These are phyloP conservation scores for Lydus trimaculatus DNA, from an alignment of 2,888 invertebrate species.

Conservation along the genomic window DNA sequence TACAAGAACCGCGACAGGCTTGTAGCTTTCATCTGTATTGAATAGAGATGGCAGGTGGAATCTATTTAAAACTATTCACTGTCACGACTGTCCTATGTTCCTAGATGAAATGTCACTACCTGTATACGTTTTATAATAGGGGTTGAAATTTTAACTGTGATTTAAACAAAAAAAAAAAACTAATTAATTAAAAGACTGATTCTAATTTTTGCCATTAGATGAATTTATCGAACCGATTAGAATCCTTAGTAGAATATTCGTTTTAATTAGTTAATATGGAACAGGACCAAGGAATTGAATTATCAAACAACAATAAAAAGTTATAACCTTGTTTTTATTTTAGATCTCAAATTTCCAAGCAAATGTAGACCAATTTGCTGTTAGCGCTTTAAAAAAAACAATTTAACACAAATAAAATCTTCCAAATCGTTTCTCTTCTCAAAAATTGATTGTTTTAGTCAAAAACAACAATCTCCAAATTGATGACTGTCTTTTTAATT, in stretches of 20 bases:
- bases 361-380: constrained; percentile 2
- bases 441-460: neutral
- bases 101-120: no score
- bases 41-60: no score
- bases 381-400: neutral
- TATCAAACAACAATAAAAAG: neutral
- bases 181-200: neutral
- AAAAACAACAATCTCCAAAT: neutral
- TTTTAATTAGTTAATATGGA: neutral
- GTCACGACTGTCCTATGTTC: no score
- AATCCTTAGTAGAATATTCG: neutral
- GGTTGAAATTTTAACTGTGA: neutral
- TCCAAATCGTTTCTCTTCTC: neutral
- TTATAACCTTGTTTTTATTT: constrained; percentile 3
- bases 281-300: neutral
- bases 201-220: neutral
- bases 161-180: neutral
- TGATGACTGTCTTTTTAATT: neutral
- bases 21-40: no score
- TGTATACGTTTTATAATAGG: no score
- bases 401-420: neutral
- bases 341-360: no score
- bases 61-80: no score
- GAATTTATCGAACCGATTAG: neutral
- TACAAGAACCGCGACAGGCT: no score